Base-by-base conservation (phyloP, 1,140 invertebrate species). In the Batillaria attramentaria region DNA sequence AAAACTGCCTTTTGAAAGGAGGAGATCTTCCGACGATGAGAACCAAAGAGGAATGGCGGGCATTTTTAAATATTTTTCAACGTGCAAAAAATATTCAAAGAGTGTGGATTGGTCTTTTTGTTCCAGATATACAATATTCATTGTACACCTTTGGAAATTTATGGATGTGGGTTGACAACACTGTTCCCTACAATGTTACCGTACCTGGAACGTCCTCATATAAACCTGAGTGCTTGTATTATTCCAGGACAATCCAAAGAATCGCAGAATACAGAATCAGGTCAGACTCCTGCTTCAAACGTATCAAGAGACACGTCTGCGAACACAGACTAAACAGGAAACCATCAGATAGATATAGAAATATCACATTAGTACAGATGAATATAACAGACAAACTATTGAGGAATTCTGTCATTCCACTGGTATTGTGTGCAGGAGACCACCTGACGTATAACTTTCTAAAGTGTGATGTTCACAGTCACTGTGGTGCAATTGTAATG, bases 111-210 rank as follows among this genome's bases (percentile, higher is more conserved):
- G 72, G 72, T 35, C 24, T 35, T 3, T 20, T 33, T 54, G 72
- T 50, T 50, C 2, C 16, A 20, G 3, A 39, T 57, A 10, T 73
- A 73, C 50, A 73, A 28, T n/a, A n/a, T n/a, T n/a, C n/a, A n/a
- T n/a, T n/a, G n/a, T n/a, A n/a, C n/a, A n/a, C n/a, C n/a, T n/a
- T n/a, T n/a, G n/a, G n/a, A 39, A 20, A 73, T 28, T 28, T 35
- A 31, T 73, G 39, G 24, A 42, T 57, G 18, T 73, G 72, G 72
- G 72, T 57, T 41, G 72, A 73, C 35, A 42, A 42, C 46, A n/a
- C n/a, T n/a, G n/a, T n/a, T n/a, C n/a, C n/a, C n/a, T n/a, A n/a
- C n/a, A n/a, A n/a, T n/a, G n/a, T n/a, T n/a, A n/a, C n/a, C n/a
- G n/a, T n/a, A n/a, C n/a, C n/a, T n/a, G n/a, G n/a, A n/a, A n/a